Evolutionary conservation across 2,113 vertebrate genomes (phyloP), one percentile per base, ranked within the genome.

Genomic region (Caloenas nicobarica): DNA sequence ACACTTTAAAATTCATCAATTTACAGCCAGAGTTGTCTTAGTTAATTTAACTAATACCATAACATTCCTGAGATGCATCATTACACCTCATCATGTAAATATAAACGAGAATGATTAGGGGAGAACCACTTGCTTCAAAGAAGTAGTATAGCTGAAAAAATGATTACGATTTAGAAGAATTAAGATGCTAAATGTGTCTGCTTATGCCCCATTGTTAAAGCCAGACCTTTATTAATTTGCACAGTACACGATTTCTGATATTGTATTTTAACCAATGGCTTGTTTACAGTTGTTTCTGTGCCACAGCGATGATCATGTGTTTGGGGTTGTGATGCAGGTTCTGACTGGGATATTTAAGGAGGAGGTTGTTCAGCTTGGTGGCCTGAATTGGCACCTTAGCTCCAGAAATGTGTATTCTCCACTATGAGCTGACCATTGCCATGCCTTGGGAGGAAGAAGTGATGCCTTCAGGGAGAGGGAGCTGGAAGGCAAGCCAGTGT

Each of bases 41-140:
- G 91, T 97, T 96, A 95, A 92, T 95, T 95, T 95, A 96, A 95
- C 88, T 90, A 94, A 96, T 89, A 95, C 65, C 40, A 48, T 92
- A 95, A 96, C 42, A 89, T 94, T 94, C 70, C 76, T 93, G 94
- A 93, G 87, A 95, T 93, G 86, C 88, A 93, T 95, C 96, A 92
- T 95, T 97, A 94, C 88, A 93, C 83, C 69, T 97, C 92, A 88
- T 95, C 88, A 91, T 95, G 93, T 93, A 96, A 94, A 94, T 96
- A 93, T 93, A 96, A 95, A 84, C 81, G 81, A 79, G 78, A 66
- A 89, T 94, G 94, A 97, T 96, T 88, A 86, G 48, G 61, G 81
- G 90, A 91, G 82, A 96, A 74, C 44, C 58, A 77, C 54, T 93
- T 0, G 0, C 88, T 92, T 97, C 83, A 92, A 71, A 96, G 61